Evolutionary conservation across 2,888 invertebrate genomes (phyloP), one percentile per base, ranked within the genome.

Genomic region (Athripsodes cinereus): DNA sequence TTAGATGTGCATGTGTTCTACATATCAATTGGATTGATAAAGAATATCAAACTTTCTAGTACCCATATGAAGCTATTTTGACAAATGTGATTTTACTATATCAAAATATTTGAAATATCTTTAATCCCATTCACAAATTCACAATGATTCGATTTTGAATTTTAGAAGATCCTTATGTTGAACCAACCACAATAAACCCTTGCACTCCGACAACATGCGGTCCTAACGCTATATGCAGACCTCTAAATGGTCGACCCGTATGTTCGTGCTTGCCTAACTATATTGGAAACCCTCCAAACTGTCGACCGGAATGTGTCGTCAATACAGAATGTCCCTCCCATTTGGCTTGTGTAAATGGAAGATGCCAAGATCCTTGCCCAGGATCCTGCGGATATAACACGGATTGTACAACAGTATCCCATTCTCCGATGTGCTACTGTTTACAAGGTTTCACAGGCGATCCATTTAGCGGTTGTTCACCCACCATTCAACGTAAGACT

Each of bases 191-290:
- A 34, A 56, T 63, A 31, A 81, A 82, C 68, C 84, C 84, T 31
- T 86, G 86, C 65, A 69, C 72, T 26, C 83, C 84, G n/a, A 77
- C 82, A 20, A 84, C 84, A 2, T 86, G 85, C 66, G 85, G 86
- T 16, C 80, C 83, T 8, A 83, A 84, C 69, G 81, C 84, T 2
- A 75, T 80, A 65, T 85, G 85, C 67, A 78, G 78, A 55, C 71
- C 70, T 5, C 71, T 76, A 21, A 75, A 74, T 62, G 73, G 73
- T 34, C 80, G 79, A 65, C 79, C 83, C 46, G 79, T 80, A 57
- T 85, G 85, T 66, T 81, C 83, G 62, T 85, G 85, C 66, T 68
- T 78, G 54, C 72, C 78, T 52, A 79, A 80, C 65, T 84, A 82
- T 67, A 75, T 83, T 61, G 85, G 86, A 51, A 73, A 81, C 56